Conservation (phyloP, 2,113 vertebrate species). For the Axis porcinus region DNA sequence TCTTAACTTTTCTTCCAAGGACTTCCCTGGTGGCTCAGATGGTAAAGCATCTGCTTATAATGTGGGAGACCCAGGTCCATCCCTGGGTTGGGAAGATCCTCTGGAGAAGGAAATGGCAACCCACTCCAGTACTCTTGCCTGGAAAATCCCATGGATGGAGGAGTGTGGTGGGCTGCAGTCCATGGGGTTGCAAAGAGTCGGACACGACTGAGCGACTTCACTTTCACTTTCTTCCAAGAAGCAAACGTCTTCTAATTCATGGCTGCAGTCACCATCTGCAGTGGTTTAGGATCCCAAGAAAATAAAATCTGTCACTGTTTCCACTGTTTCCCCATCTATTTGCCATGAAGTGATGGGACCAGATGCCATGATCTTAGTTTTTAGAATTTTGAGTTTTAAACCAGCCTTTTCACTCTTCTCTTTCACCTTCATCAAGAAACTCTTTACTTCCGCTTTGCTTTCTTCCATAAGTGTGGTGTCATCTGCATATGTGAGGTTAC, state of each 20-base stretch:
- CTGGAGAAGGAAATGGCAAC: too few species aligned
- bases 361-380: not conserved
- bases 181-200: too few species aligned
- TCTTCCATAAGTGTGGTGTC: not conserved
- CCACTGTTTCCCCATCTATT: not conserved
- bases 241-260: not conserved
- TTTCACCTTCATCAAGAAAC: not conserved
- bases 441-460: not conserved
- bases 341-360: not conserved
- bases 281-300: not conserved
- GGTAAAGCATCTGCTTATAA: too few species aligned
- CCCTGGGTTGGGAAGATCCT: too few species aligned
- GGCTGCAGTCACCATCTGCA: not conserved
- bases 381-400: not conserved
- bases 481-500: not conserved
- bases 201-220: too few species aligned
- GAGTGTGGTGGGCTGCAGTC: too few species aligned
- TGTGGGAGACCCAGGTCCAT: too few species aligned
- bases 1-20: not conserved
- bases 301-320: not conserved
- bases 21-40: too few species aligned
- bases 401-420: not conserved
- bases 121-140: too few species aligned
- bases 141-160: too few species aligned
- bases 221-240: not conserved